Evolutionary conservation across 2,113 vertebrate species (phyloP).

Genomic region (Pyrgilauda ruficollis): DNA sequence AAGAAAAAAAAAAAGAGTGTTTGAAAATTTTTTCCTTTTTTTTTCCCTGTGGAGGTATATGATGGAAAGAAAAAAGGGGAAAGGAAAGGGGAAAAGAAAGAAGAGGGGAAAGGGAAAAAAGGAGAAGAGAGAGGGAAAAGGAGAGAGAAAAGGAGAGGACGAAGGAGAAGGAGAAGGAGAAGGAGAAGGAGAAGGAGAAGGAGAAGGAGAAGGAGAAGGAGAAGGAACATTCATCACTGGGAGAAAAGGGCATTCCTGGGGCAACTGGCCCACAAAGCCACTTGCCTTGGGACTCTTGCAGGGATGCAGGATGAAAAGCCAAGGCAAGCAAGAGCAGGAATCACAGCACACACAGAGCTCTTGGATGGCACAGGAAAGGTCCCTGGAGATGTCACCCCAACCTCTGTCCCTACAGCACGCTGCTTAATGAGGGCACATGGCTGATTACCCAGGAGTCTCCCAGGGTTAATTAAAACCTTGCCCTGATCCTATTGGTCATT

Average conservation of each 20-base stretch:
- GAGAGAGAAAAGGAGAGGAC: too few species aligned
- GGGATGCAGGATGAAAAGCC: background rate
- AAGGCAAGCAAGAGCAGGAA: background rate
- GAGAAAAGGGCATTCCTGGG: background rate
- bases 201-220: background rate
- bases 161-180: too few species aligned
- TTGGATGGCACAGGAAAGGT: background rate
- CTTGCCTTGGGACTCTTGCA: background rate
- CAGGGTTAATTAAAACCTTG: slow-evolving; percentile 9
- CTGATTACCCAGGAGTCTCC: background rate
- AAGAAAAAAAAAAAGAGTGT: too few species aligned
- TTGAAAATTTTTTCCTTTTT: background rate
- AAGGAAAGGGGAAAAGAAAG: too few species aligned
- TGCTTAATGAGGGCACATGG: background rate
- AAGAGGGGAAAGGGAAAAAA: too few species aligned
- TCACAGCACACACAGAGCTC: background rate
- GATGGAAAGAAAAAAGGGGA: background rate
- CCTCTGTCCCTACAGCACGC: background rate
- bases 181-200: too few species aligned
- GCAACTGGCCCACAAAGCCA: background rate
- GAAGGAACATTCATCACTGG: fast-evolving
- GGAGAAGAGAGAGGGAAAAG: too few species aligned
- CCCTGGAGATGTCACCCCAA: background rate
- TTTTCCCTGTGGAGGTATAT: background rate
- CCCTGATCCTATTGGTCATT: background rate